Evolutionary conservation across 2,888 invertebrate species (phyloP).

Genomic region (Galeopsomyia nigrocyanea): DNA sequence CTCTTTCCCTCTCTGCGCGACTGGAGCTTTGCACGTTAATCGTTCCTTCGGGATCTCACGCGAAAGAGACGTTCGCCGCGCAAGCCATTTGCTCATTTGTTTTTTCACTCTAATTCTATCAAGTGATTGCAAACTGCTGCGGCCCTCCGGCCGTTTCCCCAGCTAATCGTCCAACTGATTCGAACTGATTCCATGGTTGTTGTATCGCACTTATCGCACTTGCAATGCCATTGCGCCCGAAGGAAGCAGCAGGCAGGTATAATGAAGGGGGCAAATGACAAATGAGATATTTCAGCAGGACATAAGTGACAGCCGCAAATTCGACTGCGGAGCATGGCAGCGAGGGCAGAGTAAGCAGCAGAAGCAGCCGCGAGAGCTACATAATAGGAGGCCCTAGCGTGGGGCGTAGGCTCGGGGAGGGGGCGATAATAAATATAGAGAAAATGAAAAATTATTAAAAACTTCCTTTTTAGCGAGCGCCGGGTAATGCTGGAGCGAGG

Average conservation of each 20-base stretch:
- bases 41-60: conserved; percentile 47
- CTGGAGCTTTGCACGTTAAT: conserved; percentile 35
- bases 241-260: not conserved
- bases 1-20: not conserved
- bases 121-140: too few species aligned
- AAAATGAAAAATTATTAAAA: conserved; percentile 70
- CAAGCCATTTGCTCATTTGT: conserved; percentile 20
- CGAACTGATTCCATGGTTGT: too few species aligned
- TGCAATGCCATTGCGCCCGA: not conserved
- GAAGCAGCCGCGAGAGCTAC: not conserved
- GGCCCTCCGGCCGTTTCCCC: too few species aligned
- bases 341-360: conserved; percentile 1
- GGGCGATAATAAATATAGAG: conserved; percentile 69
- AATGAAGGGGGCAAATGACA: conserved; percentile 50
- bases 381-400: too few species aligned
- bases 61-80: conserved; percentile 43
- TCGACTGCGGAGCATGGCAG: conserved; percentile 34
- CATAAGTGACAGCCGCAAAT: conserved; percentile 58
- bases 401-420: not conserved
- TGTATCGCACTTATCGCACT: too few species aligned
- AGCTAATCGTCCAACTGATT: too few species aligned
- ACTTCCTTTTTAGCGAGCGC: conserved; percentile 67
- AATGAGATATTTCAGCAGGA: conserved; percentile 64
- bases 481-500: conserved; percentile 67
- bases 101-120: not conserved